These are phyloP conservation scores for Lordiphosa fenestrarum DNA, from an alignment of 2,888 invertebrate genomes.

Conservation along the genomic window DNA sequence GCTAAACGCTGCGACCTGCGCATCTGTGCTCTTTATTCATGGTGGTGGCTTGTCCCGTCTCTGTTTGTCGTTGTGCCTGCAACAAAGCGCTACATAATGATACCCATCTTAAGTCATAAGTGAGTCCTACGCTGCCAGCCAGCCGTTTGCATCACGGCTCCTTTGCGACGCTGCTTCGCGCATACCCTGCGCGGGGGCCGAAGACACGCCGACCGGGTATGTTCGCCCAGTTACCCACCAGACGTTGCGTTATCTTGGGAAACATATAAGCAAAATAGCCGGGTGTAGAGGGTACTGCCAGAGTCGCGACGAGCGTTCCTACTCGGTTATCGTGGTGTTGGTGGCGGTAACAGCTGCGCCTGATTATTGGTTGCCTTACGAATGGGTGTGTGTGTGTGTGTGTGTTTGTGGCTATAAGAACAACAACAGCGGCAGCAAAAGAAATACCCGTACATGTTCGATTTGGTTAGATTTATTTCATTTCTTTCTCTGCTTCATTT, in stretches of 20 bases:
- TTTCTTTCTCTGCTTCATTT: slow-evolving; percentile 13
- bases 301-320: not conserved
- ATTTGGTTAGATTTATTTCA: slow-evolving; percentile 34
- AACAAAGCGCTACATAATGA: slow-evolving; percentile 33
- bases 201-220: too few species aligned
- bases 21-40: slow-evolving; percentile 9
- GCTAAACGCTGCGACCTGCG: slow-evolving; percentile 14
- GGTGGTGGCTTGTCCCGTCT: slow-evolving; percentile 1
- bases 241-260: too few species aligned
- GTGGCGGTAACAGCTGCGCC: slow-evolving; percentile 48
- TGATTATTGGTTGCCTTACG: slow-evolving; percentile 41
- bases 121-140: slow-evolving; percentile 12
- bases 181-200: slow-evolving; percentile 3
- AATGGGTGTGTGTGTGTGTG: slow-evolving; percentile 1
- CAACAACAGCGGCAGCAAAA: slow-evolving; percentile 16
- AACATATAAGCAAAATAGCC: too few species aligned
- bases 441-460: slow-evolving; percentile 22
- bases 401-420: slow-evolving; percentile 18
- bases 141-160: slow-evolving; percentile 5
- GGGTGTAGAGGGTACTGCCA: not conserved
- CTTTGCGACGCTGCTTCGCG: slow-evolving; percentile 16
- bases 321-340: not conserved
- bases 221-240: too few species aligned
- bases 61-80: slow-evolving; percentile 8
- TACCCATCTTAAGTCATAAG: slow-evolving; percentile 43